Evolutionary conservation across 2,888 invertebrate species (phyloP), one percentile per base, ranked within the genome.

Genomic region (Ormyrus pomaceus): DNA sequence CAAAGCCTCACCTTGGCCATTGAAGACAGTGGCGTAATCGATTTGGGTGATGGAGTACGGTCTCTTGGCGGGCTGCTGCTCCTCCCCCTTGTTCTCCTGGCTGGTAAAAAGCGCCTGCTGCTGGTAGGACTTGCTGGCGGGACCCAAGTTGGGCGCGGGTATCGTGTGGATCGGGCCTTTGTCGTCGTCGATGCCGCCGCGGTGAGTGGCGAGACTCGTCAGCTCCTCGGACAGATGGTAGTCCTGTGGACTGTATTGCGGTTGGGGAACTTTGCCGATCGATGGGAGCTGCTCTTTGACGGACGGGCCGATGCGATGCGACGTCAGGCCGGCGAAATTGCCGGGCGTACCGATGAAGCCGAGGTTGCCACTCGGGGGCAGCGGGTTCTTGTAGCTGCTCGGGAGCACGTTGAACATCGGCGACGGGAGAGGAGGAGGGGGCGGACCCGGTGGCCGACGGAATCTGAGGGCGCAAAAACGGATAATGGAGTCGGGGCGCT

Each of bases 81-180:
- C 80, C 8, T 80, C 75, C 45, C 50, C 50, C 45, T 70, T 70
- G 56, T 9, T 71, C 6, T 64, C 77, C 11, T 53, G 51, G 10
- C 6, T 6, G 19, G 13, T 11, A 55, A 73, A 64, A 50, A 65
- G 50, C 13, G 45, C 50, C 2, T 76, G 64, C 58, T 73, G 91
- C 46, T 92, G 92, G 61, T 87, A 86, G 0, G 94, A 94, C 86
- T 93, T 94, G 88, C 94, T 94, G 0, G 94, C 93, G 7, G 93
- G 92, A 84, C 94, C 94, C 70, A 96, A 92, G 91, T 96, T 96
- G 8, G 96, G 96, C 46, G 96, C 96, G 87, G 96, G 96, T 83
- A 96, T 96, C 9, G 96, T 96, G 91, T 96, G 96, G 88, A 96
- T 96, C 2, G 96, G 96, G 85, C 95, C 95, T 87, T 93, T 93